Conservation (phyloP, 2,797 vertebrate species). For the Catamblyrhynchus diadema region DNA sequence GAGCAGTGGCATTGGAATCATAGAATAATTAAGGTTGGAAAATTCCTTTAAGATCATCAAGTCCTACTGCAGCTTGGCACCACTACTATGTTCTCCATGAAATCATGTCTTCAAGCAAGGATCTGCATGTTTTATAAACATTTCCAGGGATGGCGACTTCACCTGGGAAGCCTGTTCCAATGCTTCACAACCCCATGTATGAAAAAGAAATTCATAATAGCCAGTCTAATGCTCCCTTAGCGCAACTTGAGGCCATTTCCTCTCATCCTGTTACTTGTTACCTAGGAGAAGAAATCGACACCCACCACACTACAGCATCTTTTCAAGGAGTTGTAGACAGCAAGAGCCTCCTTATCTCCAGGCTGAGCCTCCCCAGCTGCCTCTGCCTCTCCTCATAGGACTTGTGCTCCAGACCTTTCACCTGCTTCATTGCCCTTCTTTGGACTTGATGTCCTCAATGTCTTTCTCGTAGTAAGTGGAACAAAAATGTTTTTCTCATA, state of each 20-base stretch:
- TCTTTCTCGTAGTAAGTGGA: fast-evolving
- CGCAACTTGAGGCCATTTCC: background rate
- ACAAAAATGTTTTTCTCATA: background rate
- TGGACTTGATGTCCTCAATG: background rate
- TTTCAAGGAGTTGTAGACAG: background rate
- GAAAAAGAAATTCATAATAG: background rate
- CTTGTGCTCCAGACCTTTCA: background rate
- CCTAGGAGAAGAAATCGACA: background rate
- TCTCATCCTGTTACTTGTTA: background rate
- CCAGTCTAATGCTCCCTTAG: too few species aligned
- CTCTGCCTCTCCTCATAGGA: fast-evolving
- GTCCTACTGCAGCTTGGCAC: background rate
- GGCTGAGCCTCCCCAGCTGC: background rate
- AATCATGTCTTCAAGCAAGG: background rate
- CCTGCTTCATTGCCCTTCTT: background rate
- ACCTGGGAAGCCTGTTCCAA: background rate
- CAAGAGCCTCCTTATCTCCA: background rate
- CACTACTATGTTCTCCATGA: background rate
- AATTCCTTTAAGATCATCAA: background rate
- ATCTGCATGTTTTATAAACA: background rate
- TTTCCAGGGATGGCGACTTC: background rate
- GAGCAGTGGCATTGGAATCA: background rate
- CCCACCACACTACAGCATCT: background rate
- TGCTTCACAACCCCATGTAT: background rate
- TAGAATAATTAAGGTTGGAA: background rate